Conservation (phyloP, 2,797 vertebrate species). For the Momotus momota region DNA sequence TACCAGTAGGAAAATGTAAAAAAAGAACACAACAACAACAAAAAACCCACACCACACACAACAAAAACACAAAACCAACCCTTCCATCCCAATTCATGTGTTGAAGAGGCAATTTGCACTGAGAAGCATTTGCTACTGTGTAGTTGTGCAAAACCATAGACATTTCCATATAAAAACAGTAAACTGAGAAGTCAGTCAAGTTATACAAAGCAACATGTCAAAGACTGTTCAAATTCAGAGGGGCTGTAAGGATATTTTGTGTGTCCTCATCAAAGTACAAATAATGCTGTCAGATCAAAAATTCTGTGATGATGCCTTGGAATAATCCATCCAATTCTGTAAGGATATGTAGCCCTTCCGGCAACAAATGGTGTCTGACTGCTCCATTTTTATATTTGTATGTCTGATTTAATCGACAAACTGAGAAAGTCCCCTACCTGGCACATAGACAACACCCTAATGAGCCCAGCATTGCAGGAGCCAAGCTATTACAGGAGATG, state of each 20-base stretch:
- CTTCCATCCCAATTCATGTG: not conserved
- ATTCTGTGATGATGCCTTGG: accelerated
- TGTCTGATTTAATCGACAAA: not conserved
- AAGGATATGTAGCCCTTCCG: not conserved
- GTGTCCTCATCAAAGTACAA: not conserved
- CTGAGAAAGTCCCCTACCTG: accelerated
- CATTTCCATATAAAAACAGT: not conserved
- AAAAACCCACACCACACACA: too few relatives aligned
- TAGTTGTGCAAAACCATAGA: not conserved
- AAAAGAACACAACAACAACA: too few relatives aligned
- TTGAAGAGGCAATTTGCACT: not conserved
- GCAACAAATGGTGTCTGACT: not conserved
- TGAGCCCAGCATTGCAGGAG: not conserved
- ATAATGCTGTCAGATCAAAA: not conserved
- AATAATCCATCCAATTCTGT: not conserved
- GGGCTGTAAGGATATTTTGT: not conserved
- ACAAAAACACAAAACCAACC: not conserved
- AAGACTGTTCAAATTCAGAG: not conserved
- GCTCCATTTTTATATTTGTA: not conserved
- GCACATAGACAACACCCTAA: not conserved
- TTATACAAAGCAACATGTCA: not conserved
- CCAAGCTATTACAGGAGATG: not conserved
- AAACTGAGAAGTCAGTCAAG: not conserved
- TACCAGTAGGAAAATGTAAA: not conserved
- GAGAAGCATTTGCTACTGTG: not conserved